Base-by-base conservation (phyloP, 35 echinoderm and acorn worm species). In the Chiridota heheva region DNA sequence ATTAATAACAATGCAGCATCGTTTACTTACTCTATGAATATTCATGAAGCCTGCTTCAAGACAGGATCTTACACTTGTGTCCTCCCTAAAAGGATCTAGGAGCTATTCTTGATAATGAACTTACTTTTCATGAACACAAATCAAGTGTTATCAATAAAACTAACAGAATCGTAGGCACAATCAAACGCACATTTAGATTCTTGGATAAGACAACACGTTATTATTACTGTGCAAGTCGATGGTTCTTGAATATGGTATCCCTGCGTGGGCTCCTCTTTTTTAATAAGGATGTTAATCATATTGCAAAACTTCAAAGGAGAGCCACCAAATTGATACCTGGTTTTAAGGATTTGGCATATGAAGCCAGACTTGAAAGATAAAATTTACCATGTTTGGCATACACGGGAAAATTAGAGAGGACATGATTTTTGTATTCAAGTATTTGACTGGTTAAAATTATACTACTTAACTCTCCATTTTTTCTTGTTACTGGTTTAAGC, bases 361-460 rank as follows among this genome's bases (percentile, higher is more conserved):
- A 17, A 40, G 0, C 7, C 13, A 17, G 31, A 42, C 42, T 27
- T 7, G 15, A 10, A 0, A 12, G 8, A n/a, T 63, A 10, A 30
- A 28, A 63, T 13, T 13, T 63, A 30, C 0, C 60, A 26, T 63
- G 60, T 63, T 0, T 63, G n/a, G 32, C 20, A 30, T 63, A 38
- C 27, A 70, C n/a, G n/a, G 67, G 39, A 8, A 39, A 17, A 0
- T 3, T 31, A 12, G 35, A 37, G 25, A 39, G 16, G 67, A 37
- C 27, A 70, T 70, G 67, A 42, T 70, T 17, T 70, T 20, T 70
- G 2, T 70, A 29, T 70, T 17, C 30, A 70, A 70, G 37, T 70
- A 70, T 70, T 70, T 70, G 67, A 36, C 8, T 70, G 35, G 67
- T 40, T 0, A 8, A 15, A 36, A 40, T 0, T 15, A 7, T 70